These are phyloP conservation scores for Grapholita molesta DNA, from an alignment of 1,140 invertebrate species.

Conservation along the genomic window DNA sequence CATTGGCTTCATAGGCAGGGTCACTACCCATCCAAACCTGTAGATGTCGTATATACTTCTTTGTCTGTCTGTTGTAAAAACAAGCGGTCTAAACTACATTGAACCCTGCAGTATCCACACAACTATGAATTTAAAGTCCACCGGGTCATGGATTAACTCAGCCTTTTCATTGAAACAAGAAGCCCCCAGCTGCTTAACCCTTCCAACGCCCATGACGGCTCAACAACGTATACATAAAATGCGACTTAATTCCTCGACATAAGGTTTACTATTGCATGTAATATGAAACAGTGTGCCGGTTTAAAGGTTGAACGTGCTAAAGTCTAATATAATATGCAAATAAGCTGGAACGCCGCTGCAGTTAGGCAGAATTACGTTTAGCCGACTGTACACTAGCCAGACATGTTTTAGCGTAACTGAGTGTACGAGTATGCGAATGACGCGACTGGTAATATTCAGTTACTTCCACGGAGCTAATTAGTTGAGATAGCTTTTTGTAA, in stretches of 20 bases:
- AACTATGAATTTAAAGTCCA: neutral
- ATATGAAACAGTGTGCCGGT: too few relatives aligned
- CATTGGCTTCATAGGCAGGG: too few relatives aligned
- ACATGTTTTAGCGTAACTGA: neutral
- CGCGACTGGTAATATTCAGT: neutral
- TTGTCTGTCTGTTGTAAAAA: too few relatives aligned
- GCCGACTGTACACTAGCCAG: neutral
- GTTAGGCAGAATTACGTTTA: constrained; percentile 7
- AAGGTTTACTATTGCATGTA: too few relatives aligned
- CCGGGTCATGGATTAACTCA: neutral
- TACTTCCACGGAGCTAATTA: neutral
- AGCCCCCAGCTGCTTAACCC: neutral
- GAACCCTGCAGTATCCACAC: neutral
- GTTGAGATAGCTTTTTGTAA: too few relatives aligned
- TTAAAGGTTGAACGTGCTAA: constrained; percentile 15
- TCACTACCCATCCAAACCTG: too few relatives aligned
- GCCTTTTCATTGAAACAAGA: constrained; percentile 16
- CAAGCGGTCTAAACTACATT: too few relatives aligned
- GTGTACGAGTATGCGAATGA: neutral
- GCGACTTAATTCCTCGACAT: too few relatives aligned
- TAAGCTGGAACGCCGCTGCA: constrained; percentile 1
- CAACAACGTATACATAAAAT: too few relatives aligned
- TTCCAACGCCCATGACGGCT: too few relatives aligned
- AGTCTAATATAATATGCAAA: constrained; percentile 17
- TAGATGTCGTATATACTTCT: too few relatives aligned